Conservation (phyloP, 2,888 invertebrate species). For the Podabrus alpinus region DNA sequence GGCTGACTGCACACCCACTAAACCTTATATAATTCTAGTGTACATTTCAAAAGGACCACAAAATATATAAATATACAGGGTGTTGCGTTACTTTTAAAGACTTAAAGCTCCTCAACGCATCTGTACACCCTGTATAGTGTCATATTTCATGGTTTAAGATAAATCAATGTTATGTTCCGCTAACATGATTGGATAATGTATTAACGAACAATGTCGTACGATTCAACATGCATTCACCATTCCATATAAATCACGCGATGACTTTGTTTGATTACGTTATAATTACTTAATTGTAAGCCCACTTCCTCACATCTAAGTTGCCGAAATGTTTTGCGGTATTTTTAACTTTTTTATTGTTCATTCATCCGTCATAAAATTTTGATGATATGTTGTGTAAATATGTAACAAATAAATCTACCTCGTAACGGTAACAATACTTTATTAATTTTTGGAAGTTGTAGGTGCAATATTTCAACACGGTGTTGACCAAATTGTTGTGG, state of each 20-base stretch:
- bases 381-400: background rate
- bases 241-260: conserved; percentile 8
- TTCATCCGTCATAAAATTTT: background rate
- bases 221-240: conserved; percentile 19
- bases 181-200: conserved; percentile 26
- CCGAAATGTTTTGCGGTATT: background rate
- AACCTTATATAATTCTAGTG: too few relatives aligned
- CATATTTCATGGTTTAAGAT: conserved; percentile 4
- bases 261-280: conserved; percentile 1
- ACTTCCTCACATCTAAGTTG: background rate
- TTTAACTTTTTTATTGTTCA: background rate
- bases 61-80: background rate
- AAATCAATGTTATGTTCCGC: conserved; percentile 22
- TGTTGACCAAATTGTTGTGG: conserved; percentile 11
- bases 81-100: background rate
- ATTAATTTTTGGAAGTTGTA: background rate
- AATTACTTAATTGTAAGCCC: background rate
- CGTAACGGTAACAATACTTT: background rate
- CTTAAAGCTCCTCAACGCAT: background rate
- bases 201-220: conserved; percentile 25
- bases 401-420: background rate
- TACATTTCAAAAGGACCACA: too few relatives aligned
- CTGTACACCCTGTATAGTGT: background rate
- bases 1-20: too few relatives aligned
- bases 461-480: conserved; percentile 6